Percentiles rank a stretch among this genome's conserved stretches.
Conservation (phyloP, 2,888 invertebrate species). For the Epistrophe grossulariae region DNA sequence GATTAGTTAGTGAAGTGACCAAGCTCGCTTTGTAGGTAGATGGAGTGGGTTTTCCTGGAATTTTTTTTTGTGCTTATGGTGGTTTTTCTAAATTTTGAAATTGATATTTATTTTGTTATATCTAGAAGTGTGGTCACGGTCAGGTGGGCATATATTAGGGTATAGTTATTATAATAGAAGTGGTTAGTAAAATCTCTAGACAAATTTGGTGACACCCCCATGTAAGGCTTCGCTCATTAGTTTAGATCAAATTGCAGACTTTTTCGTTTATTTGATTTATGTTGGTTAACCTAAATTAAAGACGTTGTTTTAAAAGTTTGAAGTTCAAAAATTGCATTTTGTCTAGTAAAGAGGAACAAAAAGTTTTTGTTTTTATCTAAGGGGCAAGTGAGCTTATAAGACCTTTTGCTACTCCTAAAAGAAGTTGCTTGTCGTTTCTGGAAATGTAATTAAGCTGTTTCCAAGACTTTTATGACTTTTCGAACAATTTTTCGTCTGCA, state of each 20-base stretch:
- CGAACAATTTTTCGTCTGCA: too few species aligned
- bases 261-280: too few species aligned
- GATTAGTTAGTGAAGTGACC: slow-evolving; percentile 43
- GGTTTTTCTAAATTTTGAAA: slow-evolving; percentile 33
- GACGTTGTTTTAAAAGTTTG: too few species aligned
- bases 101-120: slow-evolving; percentile 25
- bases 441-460: too few species aligned
- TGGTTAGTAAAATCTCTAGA: slow-evolving; percentile 13
- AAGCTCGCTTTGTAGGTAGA: neutral
- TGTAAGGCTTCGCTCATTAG: slow-evolving; percentile 15
- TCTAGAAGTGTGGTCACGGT: neutral
- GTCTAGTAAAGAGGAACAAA: too few species aligned
- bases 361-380: too few species aligned
- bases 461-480: too few species aligned
- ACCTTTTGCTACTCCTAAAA: too few species aligned
- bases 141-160: neutral
- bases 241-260: neutral
- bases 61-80: neutral
- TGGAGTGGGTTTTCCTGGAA: slow-evolving; percentile 45
- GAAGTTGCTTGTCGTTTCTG: too few species aligned
- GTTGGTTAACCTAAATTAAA: too few species aligned
- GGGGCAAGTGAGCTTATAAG: too few species aligned
- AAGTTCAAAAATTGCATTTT: too few species aligned
- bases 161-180: neutral
- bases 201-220: slow-evolving; percentile 17